Percentiles rank a stretch among this genome's conserved stretches.
phyloP scores from a whole-genome alignment of 2,888 invertebrate species.

The Barypeithes pellucidus region DNA sequence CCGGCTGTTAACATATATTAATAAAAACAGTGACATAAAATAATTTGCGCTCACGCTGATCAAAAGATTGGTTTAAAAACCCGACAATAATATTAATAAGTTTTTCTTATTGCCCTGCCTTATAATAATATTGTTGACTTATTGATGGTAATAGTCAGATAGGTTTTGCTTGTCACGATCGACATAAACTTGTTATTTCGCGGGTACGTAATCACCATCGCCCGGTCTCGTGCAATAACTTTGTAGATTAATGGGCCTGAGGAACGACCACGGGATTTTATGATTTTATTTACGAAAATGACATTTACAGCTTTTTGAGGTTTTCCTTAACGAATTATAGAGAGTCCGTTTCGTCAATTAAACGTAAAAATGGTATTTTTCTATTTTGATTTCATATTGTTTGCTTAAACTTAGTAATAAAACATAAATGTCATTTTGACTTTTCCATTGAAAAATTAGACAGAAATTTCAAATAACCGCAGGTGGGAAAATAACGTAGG shows the following conservation, averaged over 20 bases:
- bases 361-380: too few species aligned
- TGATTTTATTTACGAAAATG: slow-evolving; percentile 11
- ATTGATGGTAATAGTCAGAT: slow-evolving; percentile 36
- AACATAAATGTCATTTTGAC: too few species aligned
- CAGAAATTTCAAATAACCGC: too few species aligned
- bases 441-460: too few species aligned
- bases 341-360: not conserved
- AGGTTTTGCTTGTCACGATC: slow-evolving; percentile 42
- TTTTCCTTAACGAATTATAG: slow-evolving; percentile 12
- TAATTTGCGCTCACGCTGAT: slow-evolving; percentile 22
- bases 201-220: slow-evolving; percentile 38
- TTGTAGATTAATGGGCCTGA: slow-evolving; percentile 34
- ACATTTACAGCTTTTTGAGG: slow-evolving; percentile 12
- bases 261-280: slow-evolving; percentile 6
- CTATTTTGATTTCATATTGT: too few species aligned
- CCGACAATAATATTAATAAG: slow-evolving; percentile 36
- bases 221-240: slow-evolving; percentile 42
- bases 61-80: slow-evolving; percentile 27
- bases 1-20: too few species aligned
- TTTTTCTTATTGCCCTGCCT: slow-evolving; percentile 32
- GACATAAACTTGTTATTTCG: slow-evolving; percentile 29
- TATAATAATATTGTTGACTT: slow-evolving; percentile 40
- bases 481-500: too few species aligned
- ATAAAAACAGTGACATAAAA: slow-evolving; percentile 17
- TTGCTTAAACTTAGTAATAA: too few species aligned